Conservation (phyloP, 2,113 vertebrate genomes). For the Probosciger aterrimus region DNA sequence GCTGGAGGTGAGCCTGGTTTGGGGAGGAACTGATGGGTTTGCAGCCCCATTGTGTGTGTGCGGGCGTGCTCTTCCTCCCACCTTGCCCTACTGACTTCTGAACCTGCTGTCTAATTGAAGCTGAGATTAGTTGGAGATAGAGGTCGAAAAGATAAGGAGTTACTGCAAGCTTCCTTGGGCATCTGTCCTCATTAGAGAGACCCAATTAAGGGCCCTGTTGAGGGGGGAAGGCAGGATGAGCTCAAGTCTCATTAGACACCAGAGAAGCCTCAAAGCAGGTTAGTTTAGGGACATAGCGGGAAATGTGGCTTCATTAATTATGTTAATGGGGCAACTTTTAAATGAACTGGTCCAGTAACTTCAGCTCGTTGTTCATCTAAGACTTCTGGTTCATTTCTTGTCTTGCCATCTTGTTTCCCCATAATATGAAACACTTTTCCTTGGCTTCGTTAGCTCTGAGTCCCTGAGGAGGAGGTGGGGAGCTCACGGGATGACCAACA, state of each 20-base stretch:
- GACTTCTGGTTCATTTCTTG: not conserved
- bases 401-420: not conserved
- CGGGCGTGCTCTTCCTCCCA: not conserved
- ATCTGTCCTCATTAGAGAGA: not conserved
- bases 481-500: rapidly evolving
- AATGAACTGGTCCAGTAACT: not conserved
- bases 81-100: not conserved
- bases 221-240: not conserved
- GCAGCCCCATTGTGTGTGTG: rapidly evolving
- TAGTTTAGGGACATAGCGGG: not conserved
- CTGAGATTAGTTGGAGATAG: not conserved
- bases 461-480: not conserved
- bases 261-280: not conserved
- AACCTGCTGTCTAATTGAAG: not conserved
- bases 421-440: not conserved
- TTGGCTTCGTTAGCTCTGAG: not conserved
- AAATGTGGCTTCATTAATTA: not conserved
- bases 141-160: not conserved
- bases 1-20: not conserved
- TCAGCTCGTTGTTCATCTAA: not conserved
- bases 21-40: not conserved
- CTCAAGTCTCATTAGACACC: not conserved
- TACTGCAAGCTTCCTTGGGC: not conserved
- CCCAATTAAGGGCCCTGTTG: not conserved
- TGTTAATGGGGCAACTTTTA: not conserved